A percentile compares a stretch with the other conserved stretches of the same genome.
Evolutionary conservation across 2,113 vertebrate genomes (phyloP).

Genomic region (Microcebus ravelobensis): DNA sequence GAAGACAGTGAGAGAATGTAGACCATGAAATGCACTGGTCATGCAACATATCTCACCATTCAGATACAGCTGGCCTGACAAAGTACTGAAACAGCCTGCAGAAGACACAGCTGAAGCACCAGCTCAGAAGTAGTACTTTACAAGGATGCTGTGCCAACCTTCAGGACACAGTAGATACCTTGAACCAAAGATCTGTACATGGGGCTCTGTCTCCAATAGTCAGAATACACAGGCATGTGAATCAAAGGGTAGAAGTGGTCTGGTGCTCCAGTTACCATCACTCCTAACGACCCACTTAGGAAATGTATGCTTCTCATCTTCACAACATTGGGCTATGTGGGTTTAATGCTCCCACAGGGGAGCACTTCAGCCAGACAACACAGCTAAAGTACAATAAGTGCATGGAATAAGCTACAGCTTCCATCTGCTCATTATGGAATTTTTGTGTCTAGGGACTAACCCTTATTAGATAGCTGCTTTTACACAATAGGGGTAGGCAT

Average conservation of each 20-base stretch:
- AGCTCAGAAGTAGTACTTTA: not conserved
- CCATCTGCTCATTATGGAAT: not conserved
- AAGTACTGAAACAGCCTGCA: not conserved
- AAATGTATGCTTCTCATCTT: not conserved
- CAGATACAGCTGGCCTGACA: not conserved
- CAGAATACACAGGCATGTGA: not conserved
- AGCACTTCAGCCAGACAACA: not conserved
- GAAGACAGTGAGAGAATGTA: not conserved
- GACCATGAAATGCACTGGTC: not conserved
- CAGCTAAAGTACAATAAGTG: not conserved
- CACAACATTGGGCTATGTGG: not conserved
- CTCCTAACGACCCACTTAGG: not conserved
- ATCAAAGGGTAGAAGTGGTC: not conserved
- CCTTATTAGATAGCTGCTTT: not conserved
- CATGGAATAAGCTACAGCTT: not conserved
- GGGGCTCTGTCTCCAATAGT: not conserved
- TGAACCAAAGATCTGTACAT: not conserved
- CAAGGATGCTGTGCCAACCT: not conserved
- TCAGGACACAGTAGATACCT: not conserved
- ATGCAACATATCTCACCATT: not conserved
- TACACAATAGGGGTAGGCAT: not conserved
- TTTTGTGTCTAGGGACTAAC: not conserved
- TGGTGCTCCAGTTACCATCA: not conserved
- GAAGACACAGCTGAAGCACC: not conserved
- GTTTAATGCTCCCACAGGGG: not conserved